Conservation (phyloP, 2,888 invertebrate genomes). For the Endotricha flammealis region DNA sequence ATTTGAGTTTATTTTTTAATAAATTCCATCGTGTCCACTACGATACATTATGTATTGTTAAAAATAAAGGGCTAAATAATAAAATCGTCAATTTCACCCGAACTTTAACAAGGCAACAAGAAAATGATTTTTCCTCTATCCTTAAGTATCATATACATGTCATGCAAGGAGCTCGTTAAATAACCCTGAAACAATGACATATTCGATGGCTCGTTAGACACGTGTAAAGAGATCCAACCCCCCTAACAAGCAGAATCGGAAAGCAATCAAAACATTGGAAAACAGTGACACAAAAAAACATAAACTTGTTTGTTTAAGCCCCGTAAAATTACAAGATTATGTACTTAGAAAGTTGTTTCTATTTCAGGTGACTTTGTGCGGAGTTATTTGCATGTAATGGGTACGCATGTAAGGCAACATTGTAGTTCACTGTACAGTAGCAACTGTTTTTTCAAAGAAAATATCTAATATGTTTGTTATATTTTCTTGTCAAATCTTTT, state of each 20-base stretch:
- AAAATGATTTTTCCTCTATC: not conserved
- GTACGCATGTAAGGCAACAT: no score
- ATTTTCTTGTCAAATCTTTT: no score
- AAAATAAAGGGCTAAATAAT: not conserved
- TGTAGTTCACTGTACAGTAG: no score
- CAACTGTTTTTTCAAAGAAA: no score
- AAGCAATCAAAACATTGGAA: constrained; percentile 29
- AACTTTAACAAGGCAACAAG: not conserved
- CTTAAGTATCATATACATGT: constrained; percentile 6
- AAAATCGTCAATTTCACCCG: not conserved
- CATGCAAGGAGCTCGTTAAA: constrained; percentile 14
- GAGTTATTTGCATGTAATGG: no score
- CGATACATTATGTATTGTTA: no score
- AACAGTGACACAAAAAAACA: constrained; percentile 17
- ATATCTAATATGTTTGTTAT: no score
- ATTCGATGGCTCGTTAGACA: constrained; percentile 9
- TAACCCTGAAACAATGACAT: constrained; percentile 8
- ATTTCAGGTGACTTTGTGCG: no score
- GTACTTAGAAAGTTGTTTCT: no score
- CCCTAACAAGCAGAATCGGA: constrained; percentile 37
- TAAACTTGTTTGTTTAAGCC: not conserved
- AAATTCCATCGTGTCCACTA: no score
- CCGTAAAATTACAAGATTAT: not conserved
- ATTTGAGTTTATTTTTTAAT: no score
- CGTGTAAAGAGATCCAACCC: constrained; percentile 17